These are phyloP conservation scores for Cyprinodon brontotheroides DNA, from an alignment of 2,113 vertebrate genomes.

Conservation along the genomic window DNA sequence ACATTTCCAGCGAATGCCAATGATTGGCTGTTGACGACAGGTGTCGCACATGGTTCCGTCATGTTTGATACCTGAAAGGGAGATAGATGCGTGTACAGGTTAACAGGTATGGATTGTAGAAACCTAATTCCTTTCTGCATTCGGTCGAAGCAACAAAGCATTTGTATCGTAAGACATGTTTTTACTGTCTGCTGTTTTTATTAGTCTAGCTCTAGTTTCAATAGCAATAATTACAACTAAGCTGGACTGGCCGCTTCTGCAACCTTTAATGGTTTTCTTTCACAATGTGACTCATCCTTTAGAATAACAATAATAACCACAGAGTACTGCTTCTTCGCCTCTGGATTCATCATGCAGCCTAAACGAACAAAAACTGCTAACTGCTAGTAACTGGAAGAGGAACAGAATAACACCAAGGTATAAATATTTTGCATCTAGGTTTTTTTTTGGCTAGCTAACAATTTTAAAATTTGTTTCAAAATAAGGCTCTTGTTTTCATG, in stretches of 20 bases:
- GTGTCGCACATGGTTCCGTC: conserved; percentile 99
- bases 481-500: neutral
- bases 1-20: conserved; percentile 99
- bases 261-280: neutral
- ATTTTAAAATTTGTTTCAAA: neutral
- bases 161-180: neutral
- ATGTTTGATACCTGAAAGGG: conserved; percentile 91
- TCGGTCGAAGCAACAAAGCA: neutral
- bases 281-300: neutral
- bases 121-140: neutral
- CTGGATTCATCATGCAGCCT: neutral
- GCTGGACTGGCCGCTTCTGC: neutral
- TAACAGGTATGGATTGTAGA: neutral
- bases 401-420: neutral
- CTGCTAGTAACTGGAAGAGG: no score
- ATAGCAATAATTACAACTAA: neutral
- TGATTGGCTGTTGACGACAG: conserved; percentile 97
- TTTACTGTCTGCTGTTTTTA: neutral
- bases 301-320: neutral
- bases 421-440: neutral
- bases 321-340: neutral
- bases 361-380: neutral
- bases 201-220: neutral
- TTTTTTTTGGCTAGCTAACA: neutral
- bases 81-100: neutral